These are phyloP conservation scores for Tenebrio molitor DNA, from an alignment of 1,140 invertebrate species.

Conservation along the genomic window DNA sequence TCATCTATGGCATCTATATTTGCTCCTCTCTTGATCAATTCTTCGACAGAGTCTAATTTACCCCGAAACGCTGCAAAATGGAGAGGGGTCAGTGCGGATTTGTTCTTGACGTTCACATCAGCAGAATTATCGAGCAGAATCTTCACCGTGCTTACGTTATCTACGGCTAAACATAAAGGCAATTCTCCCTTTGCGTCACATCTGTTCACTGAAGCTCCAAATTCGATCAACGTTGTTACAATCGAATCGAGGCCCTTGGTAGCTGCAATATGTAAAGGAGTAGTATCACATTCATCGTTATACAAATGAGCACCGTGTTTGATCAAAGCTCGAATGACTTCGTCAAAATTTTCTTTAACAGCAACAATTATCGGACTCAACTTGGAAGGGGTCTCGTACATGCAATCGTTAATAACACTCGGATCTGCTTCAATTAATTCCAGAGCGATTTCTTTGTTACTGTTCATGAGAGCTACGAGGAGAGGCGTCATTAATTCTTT, in stretches of 20 bases:
- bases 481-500: conserved; percentile 13
- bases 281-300: not conserved
- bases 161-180: not conserved
- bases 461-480: not conserved
- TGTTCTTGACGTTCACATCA: not conserved
- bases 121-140: conserved; percentile 16
- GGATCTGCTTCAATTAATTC: conserved; percentile 14
- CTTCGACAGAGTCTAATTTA: not conserved
- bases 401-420: not conserved
- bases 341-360: not conserved
- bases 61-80: not conserved
- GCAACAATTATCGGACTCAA: not conserved
- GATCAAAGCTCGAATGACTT: not conserved
- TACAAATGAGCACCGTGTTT: not conserved
- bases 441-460: not conserved
- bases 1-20: not conserved
- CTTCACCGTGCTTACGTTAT: not conserved
- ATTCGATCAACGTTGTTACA: not conserved
- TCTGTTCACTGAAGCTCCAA: conserved; percentile 9
- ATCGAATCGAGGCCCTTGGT: not conserved
- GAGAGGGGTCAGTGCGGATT: not conserved
- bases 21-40: not conserved
- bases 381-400: not conserved
- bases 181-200: not conserved
- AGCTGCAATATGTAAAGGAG: conserved; percentile 19